Evolutionary conservation across 2,113 vertebrate species (phyloP).

Genomic region (Mesembrinibis cayennensis): DNA sequence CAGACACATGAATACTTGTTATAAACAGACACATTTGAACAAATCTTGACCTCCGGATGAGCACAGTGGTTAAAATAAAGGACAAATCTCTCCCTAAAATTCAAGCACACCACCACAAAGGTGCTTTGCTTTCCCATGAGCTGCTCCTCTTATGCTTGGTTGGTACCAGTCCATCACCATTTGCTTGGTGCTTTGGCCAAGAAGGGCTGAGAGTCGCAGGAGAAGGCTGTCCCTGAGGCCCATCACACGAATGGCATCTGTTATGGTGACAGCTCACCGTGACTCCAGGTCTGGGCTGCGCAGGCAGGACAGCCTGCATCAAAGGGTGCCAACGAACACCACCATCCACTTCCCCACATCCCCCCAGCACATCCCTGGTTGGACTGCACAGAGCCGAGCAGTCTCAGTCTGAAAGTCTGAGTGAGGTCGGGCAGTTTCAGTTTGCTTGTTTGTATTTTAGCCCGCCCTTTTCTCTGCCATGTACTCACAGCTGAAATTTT

Average conservation of each 20-base stretch:
- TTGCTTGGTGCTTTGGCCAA: neutral
- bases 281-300: neutral
- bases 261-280: accelerated
- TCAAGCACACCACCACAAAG: neutral
- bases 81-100: constrained; percentile 37
- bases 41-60: neutral
- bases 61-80: neutral
- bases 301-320: neutral
- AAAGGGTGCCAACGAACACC: neutral
- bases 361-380: neutral
- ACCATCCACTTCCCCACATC: accelerated
- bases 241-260: neutral
- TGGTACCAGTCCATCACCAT: neutral
- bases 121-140: neutral
- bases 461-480: neutral
- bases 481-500: neutral
- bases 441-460: neutral
- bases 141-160: neutral
- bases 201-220: neutral
- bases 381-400: neutral
- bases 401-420: neutral
- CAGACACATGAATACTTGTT: neutral
- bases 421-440: neutral
- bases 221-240: neutral
- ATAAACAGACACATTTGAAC: neutral